Conservation (phyloP, 2,797 vertebrate genomes). For the Sylvilagus floridanus region DNA sequence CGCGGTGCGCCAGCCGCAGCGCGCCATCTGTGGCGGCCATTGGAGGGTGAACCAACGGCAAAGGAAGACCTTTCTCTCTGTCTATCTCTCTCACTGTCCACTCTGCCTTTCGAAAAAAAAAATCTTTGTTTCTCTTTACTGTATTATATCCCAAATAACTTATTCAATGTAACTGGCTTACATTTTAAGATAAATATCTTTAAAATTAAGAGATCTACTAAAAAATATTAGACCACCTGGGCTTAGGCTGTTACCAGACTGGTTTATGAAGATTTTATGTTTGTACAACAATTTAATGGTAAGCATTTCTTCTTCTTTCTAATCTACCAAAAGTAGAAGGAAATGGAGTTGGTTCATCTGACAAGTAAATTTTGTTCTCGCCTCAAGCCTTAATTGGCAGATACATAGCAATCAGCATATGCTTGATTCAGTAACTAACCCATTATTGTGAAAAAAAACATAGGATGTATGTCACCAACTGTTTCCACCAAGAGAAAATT, state of each 20-base stretch:
- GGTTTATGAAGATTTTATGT: background rate
- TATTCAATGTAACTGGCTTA: background rate
- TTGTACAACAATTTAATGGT: constrained; percentile 10
- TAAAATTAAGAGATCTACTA: background rate
- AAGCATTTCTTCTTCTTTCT: constrained; percentile 23
- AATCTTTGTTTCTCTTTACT: constrained; percentile 22
- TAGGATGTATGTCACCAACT: background rate
- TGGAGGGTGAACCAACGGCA: too few species aligned
- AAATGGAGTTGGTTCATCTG: background rate
- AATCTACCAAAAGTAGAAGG: background rate
- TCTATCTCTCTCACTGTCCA: too few species aligned
- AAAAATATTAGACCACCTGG: background rate
- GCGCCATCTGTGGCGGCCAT: too few species aligned
- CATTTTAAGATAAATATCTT: constrained; percentile 31
- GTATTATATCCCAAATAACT: constrained; percentile 15
- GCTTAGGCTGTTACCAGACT: background rate
- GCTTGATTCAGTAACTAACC: background rate
- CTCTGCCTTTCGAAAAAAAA: too few species aligned
- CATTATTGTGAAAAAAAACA: background rate
- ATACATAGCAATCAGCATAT: background rate
- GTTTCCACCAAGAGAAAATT: background rate
- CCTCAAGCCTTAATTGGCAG: background rate
- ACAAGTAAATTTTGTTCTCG: background rate
- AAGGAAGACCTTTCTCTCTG: too few species aligned
- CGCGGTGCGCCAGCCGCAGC: too few species aligned